Conservation (phyloP, 2,797 vertebrate species). For the Bovichtus diacanthus region DNA sequence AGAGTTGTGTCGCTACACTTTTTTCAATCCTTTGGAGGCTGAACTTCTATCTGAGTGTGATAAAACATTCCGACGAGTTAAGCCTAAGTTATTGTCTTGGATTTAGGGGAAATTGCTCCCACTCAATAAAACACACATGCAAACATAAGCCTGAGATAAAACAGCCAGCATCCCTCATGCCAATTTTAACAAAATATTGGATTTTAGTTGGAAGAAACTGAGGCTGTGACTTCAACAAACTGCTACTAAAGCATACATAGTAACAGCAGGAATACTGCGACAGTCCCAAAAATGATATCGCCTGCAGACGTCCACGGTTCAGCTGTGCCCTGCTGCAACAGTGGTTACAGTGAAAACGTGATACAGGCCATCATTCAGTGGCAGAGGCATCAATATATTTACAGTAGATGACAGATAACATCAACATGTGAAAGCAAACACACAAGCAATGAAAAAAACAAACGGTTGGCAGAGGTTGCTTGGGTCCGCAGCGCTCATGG, state of each 20-base stretch:
- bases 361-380: constrained; percentile 34
- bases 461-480: constrained; percentile 23
- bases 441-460: constrained; percentile 13
- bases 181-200: not conserved
- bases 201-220: constrained; percentile 25
- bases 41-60: not conserved
- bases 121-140: not conserved
- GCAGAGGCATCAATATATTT: constrained; percentile 27
- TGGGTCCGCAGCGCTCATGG: constrained; percentile 36
- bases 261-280: constrained; percentile 58
- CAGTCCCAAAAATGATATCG: constrained; percentile 57
- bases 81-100: not conserved
- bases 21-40: constrained; percentile 6
- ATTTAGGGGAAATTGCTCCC: not conserved
- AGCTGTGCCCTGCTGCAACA: constrained; percentile 52
- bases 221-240: constrained; percentile 52
- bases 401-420: constrained; percentile 14
- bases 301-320: constrained; percentile 60
- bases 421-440: not conserved
- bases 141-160: not conserved
- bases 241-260: constrained; percentile 63
- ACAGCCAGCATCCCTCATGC: not conserved
- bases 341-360: constrained; percentile 33
- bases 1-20: not conserved
- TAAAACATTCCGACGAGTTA: constrained; percentile 21